Percentiles rank a stretch among this genome's conserved stretches.
Evolutionary conservation across 2,888 invertebrate species (phyloP).

Genomic region (Drosophila meridionalis): DNA sequence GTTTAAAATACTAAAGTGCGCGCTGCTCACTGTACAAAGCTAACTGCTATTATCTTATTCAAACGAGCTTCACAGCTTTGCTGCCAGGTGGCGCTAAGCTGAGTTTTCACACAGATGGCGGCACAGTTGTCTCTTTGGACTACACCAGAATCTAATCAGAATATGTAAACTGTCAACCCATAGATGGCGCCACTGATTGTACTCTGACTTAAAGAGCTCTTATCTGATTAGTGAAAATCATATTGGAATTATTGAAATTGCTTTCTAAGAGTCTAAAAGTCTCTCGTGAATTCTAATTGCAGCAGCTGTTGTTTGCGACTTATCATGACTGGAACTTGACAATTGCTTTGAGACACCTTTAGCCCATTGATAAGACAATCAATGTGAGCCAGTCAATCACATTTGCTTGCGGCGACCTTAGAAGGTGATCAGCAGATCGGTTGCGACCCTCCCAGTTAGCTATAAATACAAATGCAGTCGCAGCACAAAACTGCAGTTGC

Average conservation of each 20-base stretch:
- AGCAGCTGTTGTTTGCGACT: conserved; percentile 7
- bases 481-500: conserved; percentile 52
- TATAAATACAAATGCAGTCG: conserved; percentile 57
- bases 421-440: conserved; percentile 37
- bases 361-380: conserved; percentile 56
- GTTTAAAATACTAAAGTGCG: conserved; percentile 1
- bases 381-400: conserved; percentile 45
- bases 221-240: background rate
- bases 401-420: conserved; percentile 30
- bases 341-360: conserved; percentile 25
- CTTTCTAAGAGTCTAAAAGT: background rate
- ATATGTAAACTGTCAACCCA: background rate
- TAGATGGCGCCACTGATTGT: background rate
- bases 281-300: background rate
- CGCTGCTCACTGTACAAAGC: conserved; percentile 30
- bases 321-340: conserved; percentile 22
- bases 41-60: background rate
- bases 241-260: background rate
- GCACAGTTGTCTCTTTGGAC: background rate
- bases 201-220: background rate
- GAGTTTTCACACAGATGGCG: background rate
- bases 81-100: background rate
- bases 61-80: background rate
- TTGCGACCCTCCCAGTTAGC: conserved; percentile 12
- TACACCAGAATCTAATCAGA: background rate